Evolutionary conservation across 2,113 vertebrate genomes (phyloP), one percentile per base, ranked within the genome.

Genomic region (Tonatia bakeri): DNA sequence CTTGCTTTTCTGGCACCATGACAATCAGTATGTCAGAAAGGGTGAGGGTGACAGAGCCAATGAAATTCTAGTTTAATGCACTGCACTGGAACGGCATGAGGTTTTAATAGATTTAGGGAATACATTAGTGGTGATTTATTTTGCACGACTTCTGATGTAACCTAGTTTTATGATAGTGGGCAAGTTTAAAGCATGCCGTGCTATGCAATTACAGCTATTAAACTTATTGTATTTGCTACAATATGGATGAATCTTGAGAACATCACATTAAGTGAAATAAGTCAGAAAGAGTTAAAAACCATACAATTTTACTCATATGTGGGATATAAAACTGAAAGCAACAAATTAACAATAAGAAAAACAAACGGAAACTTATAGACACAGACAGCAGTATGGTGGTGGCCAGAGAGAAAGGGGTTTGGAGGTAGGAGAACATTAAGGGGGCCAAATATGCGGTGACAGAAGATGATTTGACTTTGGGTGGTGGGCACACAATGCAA

Each of bases 61-160:
- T 87, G 79, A 90, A 88, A 87, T n/a, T 67, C 26, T 47, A 26
- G 56, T 50, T 72, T 59, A 75, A 91, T 47, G 75, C 64, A 47
- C 10, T 56, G 22, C 4, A 1, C 56, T 76, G n/a, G 38, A 77
- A 67, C 47, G 14, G 14, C 40, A 75, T n/a, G 47, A 19, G 33
- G 14, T 89, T 43, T 33, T 70, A 24, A 76, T 75, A 31, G 56
- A 69, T 64, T 80, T 76, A 85, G 36, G 82, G 6, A 81, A 93
- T 59, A 36, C 12, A 14, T 84, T 81, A 19, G 40, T 45, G 45
- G 69, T 92, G 67, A 85, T 33, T 75, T 88, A 40, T 86, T 85
- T 90, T 85, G 45, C 65, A 91, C 0, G 6, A 43, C n/a, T 97
- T 94, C 36, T 56, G 45, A 64, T 89, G 93, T 95, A 87, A 61